A percentile compares a stretch with the other conserved stretches of the same genome.
These are phyloP conservation scores for Mastacembelus armatus DNA, from an alignment of 2,797 vertebrate species.

Conservation along the genomic window DNA sequence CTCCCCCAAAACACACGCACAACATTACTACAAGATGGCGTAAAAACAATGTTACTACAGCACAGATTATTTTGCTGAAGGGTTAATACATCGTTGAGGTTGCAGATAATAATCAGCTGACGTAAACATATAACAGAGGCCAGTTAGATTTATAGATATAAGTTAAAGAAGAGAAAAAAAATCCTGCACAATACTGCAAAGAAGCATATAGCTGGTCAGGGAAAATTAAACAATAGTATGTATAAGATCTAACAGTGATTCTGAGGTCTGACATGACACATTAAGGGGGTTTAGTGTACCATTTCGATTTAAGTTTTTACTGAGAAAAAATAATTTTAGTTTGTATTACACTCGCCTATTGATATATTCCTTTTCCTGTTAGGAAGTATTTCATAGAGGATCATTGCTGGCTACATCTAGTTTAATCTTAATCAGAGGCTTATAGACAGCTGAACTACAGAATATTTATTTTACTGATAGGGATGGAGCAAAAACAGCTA, in stretches of 20 bases:
- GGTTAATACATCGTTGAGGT: constrained; percentile 24
- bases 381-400: constrained; percentile 23
- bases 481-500: constrained; percentile 47
- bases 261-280: constrained; percentile 21
- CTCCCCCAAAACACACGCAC: constrained; percentile 49
- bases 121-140: constrained; percentile 10
- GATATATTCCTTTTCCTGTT: too few relatives aligned
- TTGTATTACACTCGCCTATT: too few relatives aligned
- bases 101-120: constrained; percentile 31
- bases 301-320: constrained; percentile 46
- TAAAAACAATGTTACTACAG: constrained; percentile 31
- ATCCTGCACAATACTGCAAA: constrained; percentile 42
- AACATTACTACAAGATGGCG: constrained; percentile 56
- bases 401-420: constrained; percentile 34
- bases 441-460: constrained; percentile 64
- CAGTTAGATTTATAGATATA: constrained; percentile 21
- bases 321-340: constrained; percentile 39
- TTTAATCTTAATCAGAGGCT: constrained; percentile 38
- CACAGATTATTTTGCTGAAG: constrained; percentile 37
- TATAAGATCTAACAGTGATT: constrained; percentile 13
- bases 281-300: constrained; percentile 44
- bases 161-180: constrained; percentile 11
- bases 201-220: constrained; percentile 18
- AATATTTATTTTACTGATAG: constrained; percentile 55
- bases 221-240: constrained; percentile 24